Evolutionary conservation across 1,140 invertebrate species (phyloP).

Genomic region (Eufriesea mexicana): DNA sequence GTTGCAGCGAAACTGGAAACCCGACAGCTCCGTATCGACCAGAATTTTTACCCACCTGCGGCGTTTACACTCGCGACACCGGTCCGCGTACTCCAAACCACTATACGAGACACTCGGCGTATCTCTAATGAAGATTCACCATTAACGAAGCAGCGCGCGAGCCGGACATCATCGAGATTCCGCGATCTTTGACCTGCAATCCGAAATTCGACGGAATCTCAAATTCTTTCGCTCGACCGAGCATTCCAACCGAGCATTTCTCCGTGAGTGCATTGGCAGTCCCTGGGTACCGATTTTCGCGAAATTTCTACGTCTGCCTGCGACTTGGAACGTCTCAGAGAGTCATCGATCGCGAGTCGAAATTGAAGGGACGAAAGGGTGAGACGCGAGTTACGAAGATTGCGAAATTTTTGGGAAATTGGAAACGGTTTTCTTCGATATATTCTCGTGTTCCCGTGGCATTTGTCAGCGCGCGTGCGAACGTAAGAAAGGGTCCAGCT

Average conservation of each 20-base stretch:
- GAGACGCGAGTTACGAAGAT: too few species aligned
- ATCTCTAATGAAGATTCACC: neutral
- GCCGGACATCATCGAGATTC: neutral
- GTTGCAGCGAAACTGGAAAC: neutral
- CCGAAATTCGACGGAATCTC: neutral
- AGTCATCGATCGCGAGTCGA: too few species aligned
- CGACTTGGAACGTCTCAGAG: too few species aligned
- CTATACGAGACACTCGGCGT: neutral
- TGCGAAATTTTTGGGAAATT: neutral
- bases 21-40: neutral
- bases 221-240: neutral
- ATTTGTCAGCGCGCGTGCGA: constrained; percentile 30
- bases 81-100: neutral
- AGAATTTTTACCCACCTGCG: neutral
- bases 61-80: neutral
- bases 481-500: constrained; percentile 4
- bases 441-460: constrained; percentile 24
- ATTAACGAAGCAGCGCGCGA: neutral
- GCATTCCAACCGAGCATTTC: constrained; percentile 32
- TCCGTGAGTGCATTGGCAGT: neutral
- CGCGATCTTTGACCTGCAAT: neutral
- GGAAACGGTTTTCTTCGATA: neutral
- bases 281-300: too few species aligned
- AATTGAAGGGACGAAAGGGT: too few species aligned
- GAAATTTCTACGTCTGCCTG: neutral